Evolutionary conservation across 2,888 invertebrate genomes (phyloP).

Genomic region (Acanthosoma haemorrhoidale): DNA sequence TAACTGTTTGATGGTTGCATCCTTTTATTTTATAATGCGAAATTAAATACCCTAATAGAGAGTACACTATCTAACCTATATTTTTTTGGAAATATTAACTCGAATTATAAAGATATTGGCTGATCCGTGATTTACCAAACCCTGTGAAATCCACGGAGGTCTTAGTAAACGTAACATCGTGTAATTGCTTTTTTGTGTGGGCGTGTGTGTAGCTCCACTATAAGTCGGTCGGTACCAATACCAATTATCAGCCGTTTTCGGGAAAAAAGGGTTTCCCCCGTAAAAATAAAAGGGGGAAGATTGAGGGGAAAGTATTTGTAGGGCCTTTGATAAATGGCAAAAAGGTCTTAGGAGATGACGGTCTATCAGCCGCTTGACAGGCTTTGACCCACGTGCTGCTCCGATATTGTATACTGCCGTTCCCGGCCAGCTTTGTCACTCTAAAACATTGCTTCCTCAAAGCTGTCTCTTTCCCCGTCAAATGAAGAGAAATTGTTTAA

Average conservation of each 20-base stretch:
- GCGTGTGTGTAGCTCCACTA: too few relatives aligned
- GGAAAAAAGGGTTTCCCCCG: not conserved
- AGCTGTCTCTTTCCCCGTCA: not conserved
- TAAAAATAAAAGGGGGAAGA: not conserved
- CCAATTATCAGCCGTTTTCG: not conserved
- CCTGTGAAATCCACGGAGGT: too few relatives aligned
- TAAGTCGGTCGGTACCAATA: not conserved
- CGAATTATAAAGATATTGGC: too few relatives aligned
- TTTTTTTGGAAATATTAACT: too few relatives aligned
- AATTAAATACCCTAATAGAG: too few relatives aligned
- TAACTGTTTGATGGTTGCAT: too few relatives aligned
- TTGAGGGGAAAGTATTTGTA: constrained; percentile 7
- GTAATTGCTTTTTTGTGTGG: too few relatives aligned
- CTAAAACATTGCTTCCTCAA: constrained; percentile 1
- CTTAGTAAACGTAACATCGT: too few relatives aligned
- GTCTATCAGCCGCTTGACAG: constrained; percentile 7
- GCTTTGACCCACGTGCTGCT: not conserved
- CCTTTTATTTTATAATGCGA: too few relatives aligned
- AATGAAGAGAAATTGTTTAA: constrained; percentile 15
- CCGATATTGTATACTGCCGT: not conserved
- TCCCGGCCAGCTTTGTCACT: not conserved
- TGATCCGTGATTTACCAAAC: too few relatives aligned
- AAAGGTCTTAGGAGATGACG: constrained; percentile 10
- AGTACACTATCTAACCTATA: too few relatives aligned
- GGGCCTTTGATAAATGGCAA: constrained; percentile 8